Percentiles rank a stretch among this genome's conserved stretches.
phyloP scores from a whole-genome alignment of 2,797 vertebrate species.

The Threskiornis aethiopicus region DNA sequence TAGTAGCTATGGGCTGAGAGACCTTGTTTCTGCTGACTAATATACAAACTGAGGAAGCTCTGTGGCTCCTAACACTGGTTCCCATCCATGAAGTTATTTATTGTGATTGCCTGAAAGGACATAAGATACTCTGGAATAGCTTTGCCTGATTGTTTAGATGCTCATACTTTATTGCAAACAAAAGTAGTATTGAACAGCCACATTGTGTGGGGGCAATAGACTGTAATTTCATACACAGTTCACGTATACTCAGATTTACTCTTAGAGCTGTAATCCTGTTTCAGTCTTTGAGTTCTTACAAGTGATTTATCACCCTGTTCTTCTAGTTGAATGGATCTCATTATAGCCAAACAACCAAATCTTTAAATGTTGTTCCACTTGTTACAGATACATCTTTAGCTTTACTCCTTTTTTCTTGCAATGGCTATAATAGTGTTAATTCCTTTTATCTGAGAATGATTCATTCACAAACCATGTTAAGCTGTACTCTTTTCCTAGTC shows the following conservation, averaged over 20 bases:
- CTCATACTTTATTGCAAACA: background rate
- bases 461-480: background rate
- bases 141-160: background rate
- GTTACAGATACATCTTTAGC: background rate
- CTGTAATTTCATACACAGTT: background rate
- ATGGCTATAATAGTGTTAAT: background rate
- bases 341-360: background rate
- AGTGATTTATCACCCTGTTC: background rate
- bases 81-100: background rate
- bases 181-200: background rate
- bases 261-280: background rate
- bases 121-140: background rate
- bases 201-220: background rate
- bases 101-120: background rate
- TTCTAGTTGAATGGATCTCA: background rate
- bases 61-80: background rate
- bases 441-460: background rate
- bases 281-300: background rate
- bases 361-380: background rate
- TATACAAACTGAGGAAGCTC: background rate
- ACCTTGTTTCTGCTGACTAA: background rate
- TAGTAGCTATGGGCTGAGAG: background rate
- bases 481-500: background rate
- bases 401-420: background rate
- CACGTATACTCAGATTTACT: background rate